Conservation (phyloP, 1,140 invertebrate species). For the Rhyacophila brunnea region DNA sequence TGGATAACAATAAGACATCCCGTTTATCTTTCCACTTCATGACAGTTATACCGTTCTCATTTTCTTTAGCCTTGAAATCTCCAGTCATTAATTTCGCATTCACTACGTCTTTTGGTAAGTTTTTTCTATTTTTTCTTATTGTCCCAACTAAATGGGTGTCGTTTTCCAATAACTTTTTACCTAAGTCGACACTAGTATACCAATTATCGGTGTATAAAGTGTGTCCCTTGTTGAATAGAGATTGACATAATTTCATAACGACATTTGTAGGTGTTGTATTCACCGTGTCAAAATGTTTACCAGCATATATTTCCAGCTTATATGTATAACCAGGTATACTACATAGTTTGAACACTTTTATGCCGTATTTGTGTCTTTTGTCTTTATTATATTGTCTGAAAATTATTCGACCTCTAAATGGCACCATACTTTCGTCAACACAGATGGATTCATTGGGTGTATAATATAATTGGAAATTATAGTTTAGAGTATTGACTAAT, state of each 20-base stretch:
- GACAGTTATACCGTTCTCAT: slow-evolving; percentile 32
- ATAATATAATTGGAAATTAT: slow-evolving; percentile 35
- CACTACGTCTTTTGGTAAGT: slow-evolving; percentile 33
- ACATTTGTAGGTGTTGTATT: slow-evolving; percentile 34
- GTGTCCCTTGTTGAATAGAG: slow-evolving; percentile 32
- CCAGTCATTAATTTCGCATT: slow-evolving; percentile 34
- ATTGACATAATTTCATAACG: slow-evolving; percentile 32
- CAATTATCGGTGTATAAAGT: slow-evolving; percentile 34
- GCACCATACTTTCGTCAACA: slow-evolving; percentile 43
- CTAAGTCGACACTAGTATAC: slow-evolving; percentile 36
- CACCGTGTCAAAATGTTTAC: slow-evolving; percentile 17
- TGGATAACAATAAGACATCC: slow-evolving; percentile 35
- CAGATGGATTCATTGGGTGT: slow-evolving; percentile 35
- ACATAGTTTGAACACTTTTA: slow-evolving; percentile 39
- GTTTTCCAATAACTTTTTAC: slow-evolving; percentile 29
- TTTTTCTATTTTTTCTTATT: slow-evolving; percentile 28
- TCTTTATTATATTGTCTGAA: slow-evolving; percentile 39
- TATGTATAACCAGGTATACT: slow-evolving; percentile 29
- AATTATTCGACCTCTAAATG: slow-evolving; percentile 38
- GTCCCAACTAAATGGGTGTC: slow-evolving; percentile 38
- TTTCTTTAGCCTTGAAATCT: slow-evolving; percentile 33
- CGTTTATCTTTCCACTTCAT: slow-evolving; percentile 37
- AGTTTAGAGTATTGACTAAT: slow-evolving; percentile 23
- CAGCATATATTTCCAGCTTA: slow-evolving; percentile 36
- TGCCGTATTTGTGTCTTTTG: slow-evolving; percentile 36